Evolutionary conservation across 2,888 invertebrate species (phyloP), one percentile per base, ranked within the genome.

Genomic region (Subacronicta megacephala): DNA sequence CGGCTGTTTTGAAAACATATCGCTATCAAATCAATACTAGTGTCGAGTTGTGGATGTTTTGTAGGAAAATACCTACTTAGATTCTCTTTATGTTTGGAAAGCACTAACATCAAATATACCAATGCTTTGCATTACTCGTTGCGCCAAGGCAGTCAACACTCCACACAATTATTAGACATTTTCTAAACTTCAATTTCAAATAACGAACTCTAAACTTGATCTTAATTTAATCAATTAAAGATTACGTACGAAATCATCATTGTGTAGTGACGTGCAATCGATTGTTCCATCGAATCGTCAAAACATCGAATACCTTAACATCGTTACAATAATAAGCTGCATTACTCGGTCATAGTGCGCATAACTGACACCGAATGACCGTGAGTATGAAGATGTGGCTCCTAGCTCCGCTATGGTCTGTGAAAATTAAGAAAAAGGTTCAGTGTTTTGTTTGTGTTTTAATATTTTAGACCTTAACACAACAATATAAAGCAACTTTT

Each of bases 241-340:
- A 41, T 13, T 26, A 7, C 18, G 12, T 16, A 42, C 12, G 12
- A 20, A 50, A 13, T 33, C 16, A 13, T 45, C 43, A 40, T 60
- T 57, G 55, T 56, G 17, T 42, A 18, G 26, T 46, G 59, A 58
- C 36, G n/a, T 20, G 42, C 26, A 53, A 57, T 62, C 51, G 47
- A 61, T 62, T 71, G 64, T 71, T 72, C 56, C 42, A 43, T 47
- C 38, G 36, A 35, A 17, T 57, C 17, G 17, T 54, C 53, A 73
- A 72, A 73, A 75, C 69, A 73, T 54, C 46, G 57, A 73, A 75
- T 75, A 72, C 55, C 65, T 70, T 42, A 31, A 18, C 20, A 46
- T 54, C 46, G 53, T 51, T 63, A 53, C 58, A 65, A 72, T 73
- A 77, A 77, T 63, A 74, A 72, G 23, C 51, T 33, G 40, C 51